Evolutionary conservation across 2,888 invertebrate species (phyloP).

Genomic region (Acronicta psi): DNA sequence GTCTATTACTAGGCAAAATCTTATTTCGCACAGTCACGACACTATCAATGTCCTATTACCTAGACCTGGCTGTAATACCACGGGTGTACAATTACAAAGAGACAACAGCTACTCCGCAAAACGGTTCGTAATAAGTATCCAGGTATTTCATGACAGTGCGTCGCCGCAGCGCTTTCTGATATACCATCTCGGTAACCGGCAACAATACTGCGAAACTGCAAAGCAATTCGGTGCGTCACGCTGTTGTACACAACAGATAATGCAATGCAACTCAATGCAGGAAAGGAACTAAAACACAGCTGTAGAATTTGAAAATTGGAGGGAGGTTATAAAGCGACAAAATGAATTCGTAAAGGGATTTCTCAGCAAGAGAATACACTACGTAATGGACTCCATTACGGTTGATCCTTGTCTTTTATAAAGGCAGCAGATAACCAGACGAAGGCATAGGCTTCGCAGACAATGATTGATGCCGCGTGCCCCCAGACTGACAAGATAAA

Average conservation of each 20-base stretch:
- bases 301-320: slow-evolving; percentile 9
- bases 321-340: slow-evolving; percentile 8
- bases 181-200: slow-evolving; percentile 59
- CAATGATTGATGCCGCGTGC: slow-evolving; percentile 81
- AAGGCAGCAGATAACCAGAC: slow-evolving; percentile 72
- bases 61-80: slow-evolving; percentile 68
- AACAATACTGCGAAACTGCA: slow-evolving; percentile 61
- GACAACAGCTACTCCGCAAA: slow-evolving; percentile 68
- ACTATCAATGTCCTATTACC: slow-evolving; percentile 69
- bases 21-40: slow-evolving; percentile 76
- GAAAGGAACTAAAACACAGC: slow-evolving; percentile 31
- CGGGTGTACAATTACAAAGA: slow-evolving; percentile 71
- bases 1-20: slow-evolving; percentile 67
- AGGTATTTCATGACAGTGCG: slow-evolving; percentile 60
- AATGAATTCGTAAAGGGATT: slow-evolving; percentile 28
- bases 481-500: slow-evolving; percentile 65
- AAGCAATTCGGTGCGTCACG: slow-evolving; percentile 62
- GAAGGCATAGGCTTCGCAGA: slow-evolving; percentile 67
- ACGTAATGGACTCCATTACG: slow-evolving; percentile 71
- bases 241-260: slow-evolving; percentile 57
- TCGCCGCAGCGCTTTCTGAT: slow-evolving; percentile 64
- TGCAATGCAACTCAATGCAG: slow-evolving; percentile 54
- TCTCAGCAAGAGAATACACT: slow-evolving; percentile 57
- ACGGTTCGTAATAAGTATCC: slow-evolving; percentile 66
- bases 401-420: slow-evolving; percentile 71